phyloP scores from a whole-genome alignment of 2,797 vertebrate genomes.

The Trachops cirrhosus region DNA sequence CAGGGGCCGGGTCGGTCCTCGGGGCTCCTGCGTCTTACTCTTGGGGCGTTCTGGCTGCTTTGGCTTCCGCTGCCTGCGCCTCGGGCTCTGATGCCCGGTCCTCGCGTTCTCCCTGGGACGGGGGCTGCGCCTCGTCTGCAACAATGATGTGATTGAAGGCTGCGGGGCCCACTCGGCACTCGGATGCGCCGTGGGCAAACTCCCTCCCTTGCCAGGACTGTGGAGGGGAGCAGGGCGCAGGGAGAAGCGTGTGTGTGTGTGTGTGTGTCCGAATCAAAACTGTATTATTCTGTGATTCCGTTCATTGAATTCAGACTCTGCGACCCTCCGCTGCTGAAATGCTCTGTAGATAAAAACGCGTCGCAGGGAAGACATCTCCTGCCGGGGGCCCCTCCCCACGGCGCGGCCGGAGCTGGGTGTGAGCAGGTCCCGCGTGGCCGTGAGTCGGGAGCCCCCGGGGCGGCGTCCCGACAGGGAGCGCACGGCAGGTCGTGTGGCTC shows the following conservation, averaged over 20 bases:
- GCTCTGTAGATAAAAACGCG: background rate
- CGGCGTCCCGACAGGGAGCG: rapidly evolving
- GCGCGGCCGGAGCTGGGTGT: rapidly evolving
- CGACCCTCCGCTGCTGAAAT: background rate
- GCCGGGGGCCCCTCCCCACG: rapidly evolving
- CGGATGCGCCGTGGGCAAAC: background rate
- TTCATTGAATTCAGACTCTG: background rate
- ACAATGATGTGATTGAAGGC: background rate
- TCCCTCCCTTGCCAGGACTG: background rate
- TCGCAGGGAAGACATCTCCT: background rate
- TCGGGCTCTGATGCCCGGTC: rapidly evolving
- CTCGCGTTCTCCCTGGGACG: background rate
- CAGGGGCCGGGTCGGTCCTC: rapidly evolving
- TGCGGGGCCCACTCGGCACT: background rate
- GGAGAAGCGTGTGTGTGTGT: background rate
- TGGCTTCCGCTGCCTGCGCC: background rate
- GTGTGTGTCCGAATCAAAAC: background rate
- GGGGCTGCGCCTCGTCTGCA: background rate
- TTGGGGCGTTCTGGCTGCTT: background rate
- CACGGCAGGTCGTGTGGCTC: rapidly evolving
- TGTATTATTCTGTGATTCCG: background rate
- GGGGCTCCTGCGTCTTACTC: background rate
- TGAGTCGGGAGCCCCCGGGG: background rate
- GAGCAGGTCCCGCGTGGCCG: no score
- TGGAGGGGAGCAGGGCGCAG: background rate